phyloP scores from a whole-genome alignment of 2,797 vertebrate genomes.

The Darevskia mixta region DNA sequence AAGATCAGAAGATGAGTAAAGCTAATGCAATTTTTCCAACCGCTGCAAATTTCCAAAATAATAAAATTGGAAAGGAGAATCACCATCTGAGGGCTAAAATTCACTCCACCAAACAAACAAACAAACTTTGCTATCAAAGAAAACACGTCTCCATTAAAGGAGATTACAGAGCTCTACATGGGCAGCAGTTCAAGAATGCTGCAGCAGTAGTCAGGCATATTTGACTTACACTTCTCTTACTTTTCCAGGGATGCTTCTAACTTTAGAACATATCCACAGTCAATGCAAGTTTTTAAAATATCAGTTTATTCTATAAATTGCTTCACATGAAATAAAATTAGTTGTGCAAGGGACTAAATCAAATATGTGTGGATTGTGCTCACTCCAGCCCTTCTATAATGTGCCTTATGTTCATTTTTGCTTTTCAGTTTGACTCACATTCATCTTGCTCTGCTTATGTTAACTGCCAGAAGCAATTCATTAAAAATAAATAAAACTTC shows the following conservation, averaged over 20 bases:
- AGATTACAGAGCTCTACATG: slow-evolving; percentile 73
- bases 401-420: background rate
- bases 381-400: background rate
- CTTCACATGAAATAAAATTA: slow-evolving; percentile 38
- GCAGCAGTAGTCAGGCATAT: slow-evolving; percentile 70
- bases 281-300: slow-evolving; percentile 43
- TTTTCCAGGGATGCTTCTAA: slow-evolving; percentile 68
- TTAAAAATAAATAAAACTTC: background rate
- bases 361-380: background rate
- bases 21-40: background rate
- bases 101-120: slow-evolving; percentile 61
- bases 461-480: background rate
- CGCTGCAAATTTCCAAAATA: slow-evolving; percentile 29
- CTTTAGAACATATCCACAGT: slow-evolving; percentile 64
- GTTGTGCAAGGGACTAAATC: background rate
- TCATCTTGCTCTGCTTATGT: background rate
- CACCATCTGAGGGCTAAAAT: slow-evolving; percentile 45
- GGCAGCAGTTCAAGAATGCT: slow-evolving; percentile 81
- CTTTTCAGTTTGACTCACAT: background rate
- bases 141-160: slow-evolving; percentile 81
- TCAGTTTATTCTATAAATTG: slow-evolving; percentile 25
- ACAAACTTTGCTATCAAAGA: slow-evolving; percentile 70
- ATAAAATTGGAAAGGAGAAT: slow-evolving; percentile 27
- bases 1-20: slow-evolving; percentile 8
- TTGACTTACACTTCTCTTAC: slow-evolving; percentile 73